Conservation (phyloP, 92 coral and sea anemone genomes). For the Montipora capitata region DNA sequence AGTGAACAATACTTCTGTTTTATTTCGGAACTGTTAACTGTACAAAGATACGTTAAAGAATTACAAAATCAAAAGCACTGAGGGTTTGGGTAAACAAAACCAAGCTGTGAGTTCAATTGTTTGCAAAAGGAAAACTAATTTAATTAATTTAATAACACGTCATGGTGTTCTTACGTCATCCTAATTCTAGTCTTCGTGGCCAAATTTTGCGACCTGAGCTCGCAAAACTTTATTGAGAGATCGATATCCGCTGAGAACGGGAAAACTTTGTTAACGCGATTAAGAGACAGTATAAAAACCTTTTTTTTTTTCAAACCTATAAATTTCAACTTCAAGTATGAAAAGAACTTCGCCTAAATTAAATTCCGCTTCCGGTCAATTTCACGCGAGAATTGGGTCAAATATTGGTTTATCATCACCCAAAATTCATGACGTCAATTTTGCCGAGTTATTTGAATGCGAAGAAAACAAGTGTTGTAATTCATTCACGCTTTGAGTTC, state of each 20-base stretch:
- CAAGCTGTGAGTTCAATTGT: background rate
- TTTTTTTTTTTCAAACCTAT: background rate
- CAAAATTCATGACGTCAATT: constrained; percentile 20
- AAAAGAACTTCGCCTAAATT: background rate
- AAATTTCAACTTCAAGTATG: background rate
- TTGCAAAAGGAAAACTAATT: background rate
- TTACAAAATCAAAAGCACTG: too few relatives aligned
- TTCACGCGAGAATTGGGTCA: background rate
- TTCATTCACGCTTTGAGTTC: background rate
- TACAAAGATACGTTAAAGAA: too few relatives aligned
- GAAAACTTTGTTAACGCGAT: background rate
- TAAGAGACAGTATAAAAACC: background rate
- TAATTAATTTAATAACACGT: background rate
- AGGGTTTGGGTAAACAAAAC: too few relatives aligned
- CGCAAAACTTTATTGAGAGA: too few relatives aligned
- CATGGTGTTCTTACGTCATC: constrained; percentile 10
- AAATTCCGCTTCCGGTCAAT: background rate
- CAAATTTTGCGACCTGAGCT: too few relatives aligned
- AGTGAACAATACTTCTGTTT: too few relatives aligned
- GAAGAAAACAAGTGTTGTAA: background rate
- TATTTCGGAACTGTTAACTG: too few relatives aligned
- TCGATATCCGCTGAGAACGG: background rate
- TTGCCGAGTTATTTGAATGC: background rate
- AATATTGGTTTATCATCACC: background rate
- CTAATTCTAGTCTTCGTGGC: background rate